Conservation (phyloP, 2,113 vertebrate genomes). For the Todiramphus chloris region DNA sequence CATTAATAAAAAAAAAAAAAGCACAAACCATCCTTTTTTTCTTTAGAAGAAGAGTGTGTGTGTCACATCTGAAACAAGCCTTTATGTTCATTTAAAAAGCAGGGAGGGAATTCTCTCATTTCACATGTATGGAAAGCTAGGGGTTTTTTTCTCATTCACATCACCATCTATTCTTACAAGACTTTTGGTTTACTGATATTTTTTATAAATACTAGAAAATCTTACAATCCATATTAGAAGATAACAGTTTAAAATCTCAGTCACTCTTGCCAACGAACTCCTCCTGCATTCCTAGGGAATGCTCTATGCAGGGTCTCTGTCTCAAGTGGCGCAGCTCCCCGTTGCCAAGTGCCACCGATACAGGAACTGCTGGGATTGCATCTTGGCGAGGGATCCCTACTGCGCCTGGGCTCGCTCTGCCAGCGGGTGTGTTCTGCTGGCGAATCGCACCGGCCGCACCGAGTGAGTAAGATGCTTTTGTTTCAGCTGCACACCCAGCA, state of each 20-base stretch:
- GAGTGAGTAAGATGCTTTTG: neutral
- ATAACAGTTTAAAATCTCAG: neutral
- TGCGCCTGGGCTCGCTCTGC: constrained; percentile 69
- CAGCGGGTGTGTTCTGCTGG: constrained; percentile 24
- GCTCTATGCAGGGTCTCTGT: constrained; percentile 72
- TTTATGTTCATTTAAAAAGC: neutral
- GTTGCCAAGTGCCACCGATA: constrained; percentile 71
- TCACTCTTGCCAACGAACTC: neutral
- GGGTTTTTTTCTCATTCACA: neutral
- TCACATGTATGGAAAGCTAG: neutral
- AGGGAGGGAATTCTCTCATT: neutral
- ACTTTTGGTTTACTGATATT: neutral
- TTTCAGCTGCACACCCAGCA: neutral
- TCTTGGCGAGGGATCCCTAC: constrained; percentile 80
- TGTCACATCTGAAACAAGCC: neutral
- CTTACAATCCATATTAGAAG: neutral
- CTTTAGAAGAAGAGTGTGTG: neutral
- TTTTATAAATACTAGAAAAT: neutral
- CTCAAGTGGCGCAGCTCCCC: constrained; percentile 73
- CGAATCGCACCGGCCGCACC: neutral
- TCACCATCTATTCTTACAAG: neutral
- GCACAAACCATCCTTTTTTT: neutral
- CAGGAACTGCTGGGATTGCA: constrained; percentile 71
- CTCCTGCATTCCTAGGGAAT: constrained; percentile 57
- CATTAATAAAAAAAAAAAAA: neutral